phyloP scores from a whole-genome alignment of 2,888 invertebrate species.

The Sarcophaga carnaria region DNA sequence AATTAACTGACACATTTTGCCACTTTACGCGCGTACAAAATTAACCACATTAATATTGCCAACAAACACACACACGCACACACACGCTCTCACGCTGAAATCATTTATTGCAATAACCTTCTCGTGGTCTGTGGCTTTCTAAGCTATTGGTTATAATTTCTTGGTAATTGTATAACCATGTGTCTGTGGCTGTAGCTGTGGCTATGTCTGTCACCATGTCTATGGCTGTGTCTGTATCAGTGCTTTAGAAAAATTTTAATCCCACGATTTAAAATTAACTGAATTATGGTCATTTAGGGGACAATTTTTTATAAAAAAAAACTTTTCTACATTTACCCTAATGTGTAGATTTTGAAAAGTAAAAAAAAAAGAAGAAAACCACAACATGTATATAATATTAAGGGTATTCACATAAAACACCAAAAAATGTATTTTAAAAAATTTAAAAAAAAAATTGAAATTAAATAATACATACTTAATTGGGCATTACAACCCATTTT shows the following conservation, averaged over 20 bases:
- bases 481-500: too few relatives aligned
- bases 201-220: too few relatives aligned
- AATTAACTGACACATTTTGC: slow-evolving; percentile 68
- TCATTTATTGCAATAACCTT: background rate
- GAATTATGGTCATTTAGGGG: slow-evolving; percentile 62
- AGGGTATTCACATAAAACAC: slow-evolving; percentile 3
- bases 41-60: slow-evolving; percentile 55
- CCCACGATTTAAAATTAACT: slow-evolving; percentile 65
- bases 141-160: background rate
- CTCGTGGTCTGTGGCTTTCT: background rate
- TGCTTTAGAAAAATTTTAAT: slow-evolving; percentile 47
- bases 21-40: slow-evolving; percentile 63
- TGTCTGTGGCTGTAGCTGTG: background rate
- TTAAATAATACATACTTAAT: too few relatives aligned
- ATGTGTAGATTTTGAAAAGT: background rate
- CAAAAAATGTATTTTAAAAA: too few relatives aligned
- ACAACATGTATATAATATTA: slow-evolving; percentile 9
- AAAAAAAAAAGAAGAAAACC: background rate
- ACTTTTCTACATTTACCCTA: slow-evolving; percentile 3
- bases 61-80: slow-evolving; percentile 11
- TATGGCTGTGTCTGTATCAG: too few relatives aligned
- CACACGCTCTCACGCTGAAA: background rate
- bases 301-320: slow-evolving; percentile 48
- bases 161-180: background rate
- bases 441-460: too few relatives aligned